Conservation (phyloP, 2,888 invertebrate genomes). For the Epirrita christyi region DNA sequence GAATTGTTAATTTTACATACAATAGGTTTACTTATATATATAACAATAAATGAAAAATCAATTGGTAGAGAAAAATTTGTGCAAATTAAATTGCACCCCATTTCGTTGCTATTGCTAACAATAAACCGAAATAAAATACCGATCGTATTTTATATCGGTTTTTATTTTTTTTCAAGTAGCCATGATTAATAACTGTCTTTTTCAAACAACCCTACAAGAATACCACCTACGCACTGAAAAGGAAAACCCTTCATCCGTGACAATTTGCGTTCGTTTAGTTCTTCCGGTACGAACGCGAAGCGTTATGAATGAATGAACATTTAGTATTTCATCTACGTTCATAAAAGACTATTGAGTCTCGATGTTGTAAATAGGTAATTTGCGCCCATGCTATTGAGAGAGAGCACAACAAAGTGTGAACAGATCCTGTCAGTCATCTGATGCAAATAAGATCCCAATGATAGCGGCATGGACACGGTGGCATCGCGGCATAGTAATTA, state of each 20-base stretch:
- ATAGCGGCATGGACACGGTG: conserved; percentile 55
- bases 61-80: too few relatives aligned
- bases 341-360: conserved; percentile 27
- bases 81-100: too few relatives aligned
- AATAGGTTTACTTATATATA: too few relatives aligned
- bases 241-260: conserved; percentile 48
- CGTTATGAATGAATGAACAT: conserved; percentile 1
- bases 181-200: too few relatives aligned
- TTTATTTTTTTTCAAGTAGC: too few relatives aligned
- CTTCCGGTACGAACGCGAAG: conserved; percentile 12
- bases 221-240: conserved; percentile 44
- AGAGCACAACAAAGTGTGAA: conserved; percentile 26
- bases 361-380: too few relatives aligned
- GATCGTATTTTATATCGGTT: too few relatives aligned
- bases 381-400: too few relatives aligned
- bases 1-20: too few relatives aligned
- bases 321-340: conserved; percentile 23
- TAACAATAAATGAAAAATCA: too few relatives aligned
- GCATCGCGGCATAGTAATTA: conserved; percentile 71
- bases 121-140: too few relatives aligned
- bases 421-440: conserved; percentile 38
- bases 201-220: conserved; percentile 38
- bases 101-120: too few relatives aligned
- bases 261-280: conserved; percentile 36
- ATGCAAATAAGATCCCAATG: conserved; percentile 61